Base-by-base conservation (phyloP, 2,797 vertebrate species). In the Hirundo rustica region DNA sequence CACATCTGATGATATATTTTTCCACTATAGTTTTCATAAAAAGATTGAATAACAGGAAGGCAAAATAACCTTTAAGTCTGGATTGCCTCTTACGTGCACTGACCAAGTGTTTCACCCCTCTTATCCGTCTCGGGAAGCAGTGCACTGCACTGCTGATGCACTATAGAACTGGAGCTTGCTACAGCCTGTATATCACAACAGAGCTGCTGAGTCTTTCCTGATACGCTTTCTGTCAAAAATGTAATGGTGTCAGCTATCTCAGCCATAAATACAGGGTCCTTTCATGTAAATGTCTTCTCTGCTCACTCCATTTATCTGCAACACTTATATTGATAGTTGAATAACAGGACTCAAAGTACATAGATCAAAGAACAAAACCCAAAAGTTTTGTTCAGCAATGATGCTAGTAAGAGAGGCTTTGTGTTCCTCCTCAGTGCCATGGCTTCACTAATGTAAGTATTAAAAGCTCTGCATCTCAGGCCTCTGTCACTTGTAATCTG, bases 381-480 rank as follows among this genome's bases (percentile, higher is more conserved):
- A 48, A 80, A 96, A 48, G 79, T 84, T 93, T 95, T 95, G 47
- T 93, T 96, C 26, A 2, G 48, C 84, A 47, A 0, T 70, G 58
- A 36, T 76, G 48, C 45, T 90, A 26, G 47, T 87, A 81, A 72
- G 80, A 78, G 75, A 85, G 73, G 51, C 44, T 95, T 93, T 92
- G 66, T 79, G 29, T 64, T 94, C 70, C 57, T 94, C 32, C 65
- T 93, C 53, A 25, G 66, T 44, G 83, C 91, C 58, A n/a, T 77
- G 78, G 54, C 71, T 95, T 90, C 61, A 80, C 73, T 89, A 71
- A 94, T 40, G n/a, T 34, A 61, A 65, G 30, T 83, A 76, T 94
- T 96, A 89, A 86, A 88, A 92, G 65, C 92, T 96, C 89, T 91
- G 30, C 66, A 89, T 81, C 71, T 92, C 87, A 93, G 74, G 71